phyloP scores from a whole-genome alignment of 2,113 vertebrate genomes.

The Oryzias melastigma region DNA sequence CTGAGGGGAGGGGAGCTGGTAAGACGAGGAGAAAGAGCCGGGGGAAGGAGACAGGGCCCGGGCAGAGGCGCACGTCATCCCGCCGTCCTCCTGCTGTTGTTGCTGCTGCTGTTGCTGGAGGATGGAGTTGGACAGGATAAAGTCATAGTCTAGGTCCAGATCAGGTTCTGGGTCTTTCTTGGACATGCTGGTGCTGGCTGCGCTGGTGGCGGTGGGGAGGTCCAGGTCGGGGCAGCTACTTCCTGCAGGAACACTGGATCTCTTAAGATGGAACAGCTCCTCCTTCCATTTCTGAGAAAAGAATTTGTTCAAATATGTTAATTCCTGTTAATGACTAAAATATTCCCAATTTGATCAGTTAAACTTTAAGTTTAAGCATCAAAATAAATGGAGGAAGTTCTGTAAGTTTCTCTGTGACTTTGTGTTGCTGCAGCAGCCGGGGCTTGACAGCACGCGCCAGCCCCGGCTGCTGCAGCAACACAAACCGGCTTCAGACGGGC shows the following conservation, averaged over 20 bases:
- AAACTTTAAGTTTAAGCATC: too few species aligned
- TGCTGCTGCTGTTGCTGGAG: slow-evolving; percentile 79
- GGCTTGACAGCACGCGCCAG: slow-evolving; percentile 52
- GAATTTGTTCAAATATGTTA: slow-evolving; percentile 31
- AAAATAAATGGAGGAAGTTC: too few species aligned
- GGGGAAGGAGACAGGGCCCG: slow-evolving; percentile 75
- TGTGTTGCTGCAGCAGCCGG: too few species aligned
- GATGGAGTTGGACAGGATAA: slow-evolving; percentile 92
- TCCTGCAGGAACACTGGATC: slow-evolving; percentile 75
- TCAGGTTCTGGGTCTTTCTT: slow-evolving; percentile 85
- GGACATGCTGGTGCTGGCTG: slow-evolving; percentile 66
- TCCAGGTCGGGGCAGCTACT: slow-evolving; percentile 72
- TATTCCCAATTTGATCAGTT: too few species aligned
- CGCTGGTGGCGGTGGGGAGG: slow-evolving; percentile 62
- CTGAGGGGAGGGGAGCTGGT: slow-evolving; percentile 77
- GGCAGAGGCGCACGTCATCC: slow-evolving; percentile 64
- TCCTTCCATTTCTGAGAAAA: slow-evolving; percentile 88
- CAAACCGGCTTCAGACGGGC: slow-evolving; percentile 7
- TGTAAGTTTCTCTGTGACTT: too few species aligned
- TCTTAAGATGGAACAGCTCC: slow-evolving; percentile 88
- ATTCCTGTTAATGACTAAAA: slow-evolving; percentile 6
- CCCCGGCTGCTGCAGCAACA: slow-evolving; percentile 34
- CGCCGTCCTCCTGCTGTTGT: slow-evolving; percentile 70
- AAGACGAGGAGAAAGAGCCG: slow-evolving; percentile 76
- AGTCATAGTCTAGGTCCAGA: slow-evolving; percentile 93